Percentiles rank a stretch among this genome's conserved stretches.
Evolutionary conservation across 2,888 invertebrate species (phyloP).

Genomic region (Drosophila seclusa): DNA sequence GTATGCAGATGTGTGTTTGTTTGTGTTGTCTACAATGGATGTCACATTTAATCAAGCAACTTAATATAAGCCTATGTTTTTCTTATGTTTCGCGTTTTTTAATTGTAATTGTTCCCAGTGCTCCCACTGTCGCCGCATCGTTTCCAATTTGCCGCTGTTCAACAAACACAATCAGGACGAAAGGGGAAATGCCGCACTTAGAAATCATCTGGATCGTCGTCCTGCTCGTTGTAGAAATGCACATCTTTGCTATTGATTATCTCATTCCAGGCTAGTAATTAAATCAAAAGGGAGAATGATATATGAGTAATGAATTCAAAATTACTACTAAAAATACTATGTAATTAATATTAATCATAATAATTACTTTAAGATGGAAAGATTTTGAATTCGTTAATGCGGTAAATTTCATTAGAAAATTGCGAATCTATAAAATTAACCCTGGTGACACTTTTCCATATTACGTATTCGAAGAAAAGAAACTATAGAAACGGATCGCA

Average conservation of each 20-base stretch:
- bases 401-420: neutral
- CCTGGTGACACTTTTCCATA: neutral
- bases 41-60: neutral
- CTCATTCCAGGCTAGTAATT: conserved; percentile 89
- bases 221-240: conserved; percentile 87
- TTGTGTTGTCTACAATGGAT: neutral
- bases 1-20: neutral
- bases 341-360: neutral
- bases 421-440: too few species aligned
- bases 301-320: neutral
- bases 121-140: neutral
- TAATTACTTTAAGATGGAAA: neutral
- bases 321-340: neutral
- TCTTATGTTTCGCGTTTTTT: neutral
- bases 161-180: neutral
- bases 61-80: conserved; percentile 1
- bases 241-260: conserved; percentile 87
- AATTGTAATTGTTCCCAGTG: neutral
- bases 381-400: neutral
- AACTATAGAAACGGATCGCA: neutral
- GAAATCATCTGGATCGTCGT: conserved; percentile 26
- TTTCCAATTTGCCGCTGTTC: neutral
- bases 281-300: neutral
- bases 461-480: neutral
- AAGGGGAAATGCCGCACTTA: neutral